Evolutionary conservation across 2,888 invertebrate genomes (phyloP).

Genomic region (Therioaphis trifolii): DNA sequence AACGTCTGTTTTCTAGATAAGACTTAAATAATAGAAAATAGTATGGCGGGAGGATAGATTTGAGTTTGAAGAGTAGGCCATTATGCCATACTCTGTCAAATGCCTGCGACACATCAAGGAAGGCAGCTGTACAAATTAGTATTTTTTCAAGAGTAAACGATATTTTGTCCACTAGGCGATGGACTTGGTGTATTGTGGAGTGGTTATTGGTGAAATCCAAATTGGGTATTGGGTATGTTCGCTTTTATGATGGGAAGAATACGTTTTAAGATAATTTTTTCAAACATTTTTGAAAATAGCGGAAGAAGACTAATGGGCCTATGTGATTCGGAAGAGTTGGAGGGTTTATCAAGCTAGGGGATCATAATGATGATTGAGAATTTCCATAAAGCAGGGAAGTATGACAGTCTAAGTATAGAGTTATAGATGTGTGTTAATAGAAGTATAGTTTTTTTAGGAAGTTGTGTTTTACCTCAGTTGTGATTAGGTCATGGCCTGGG

Average conservation of each 20-base stretch:
- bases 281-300: background rate
- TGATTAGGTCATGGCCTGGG: no score
- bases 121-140: slow-evolving; percentile 4
- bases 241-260: background rate
- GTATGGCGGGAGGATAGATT: no score
- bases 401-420: no score
- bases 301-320: background rate
- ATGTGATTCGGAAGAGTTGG: slow-evolving; percentile 14
- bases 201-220: slow-evolving; percentile 43
- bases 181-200: slow-evolving; percentile 35
- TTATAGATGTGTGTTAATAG: no score
- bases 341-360: background rate
- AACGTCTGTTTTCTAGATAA: no score
- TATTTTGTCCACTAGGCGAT: slow-evolving; percentile 6
- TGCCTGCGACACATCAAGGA: slow-evolving; percentile 4
- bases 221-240: slow-evolving; percentile 14
- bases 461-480: no score
- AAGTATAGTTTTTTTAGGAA: no score
- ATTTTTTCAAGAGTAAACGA: slow-evolving; percentile 19
- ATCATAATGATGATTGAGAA: slow-evolving; percentile 32
- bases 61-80: no score
- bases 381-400: no score
- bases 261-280: slow-evolving; percentile 18
- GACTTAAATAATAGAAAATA: no score
- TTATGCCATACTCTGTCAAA: no score